Percentiles rank a stretch among this genome's conserved stretches.
Evolutionary conservation across 2,888 invertebrate genomes (phyloP).

Genomic region (Coelopa pilipes): DNA sequence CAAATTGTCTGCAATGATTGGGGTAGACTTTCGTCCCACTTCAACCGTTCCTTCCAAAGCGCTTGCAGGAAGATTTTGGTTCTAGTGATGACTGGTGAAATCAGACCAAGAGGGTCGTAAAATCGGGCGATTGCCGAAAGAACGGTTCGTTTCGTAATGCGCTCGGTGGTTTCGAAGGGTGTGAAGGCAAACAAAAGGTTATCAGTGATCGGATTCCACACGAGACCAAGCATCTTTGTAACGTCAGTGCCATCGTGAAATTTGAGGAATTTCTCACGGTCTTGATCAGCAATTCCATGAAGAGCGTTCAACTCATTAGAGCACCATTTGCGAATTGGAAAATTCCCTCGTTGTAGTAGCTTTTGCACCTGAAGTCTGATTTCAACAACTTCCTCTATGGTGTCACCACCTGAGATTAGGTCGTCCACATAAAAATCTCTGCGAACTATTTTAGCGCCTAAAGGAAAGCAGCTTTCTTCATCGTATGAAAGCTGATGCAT

Average conservation of each 20-base stretch:
- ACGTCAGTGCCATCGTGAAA: constrained; percentile 42
- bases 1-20: constrained; percentile 4
- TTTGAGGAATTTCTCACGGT: constrained; percentile 36
- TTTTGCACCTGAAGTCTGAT: constrained; percentile 32
- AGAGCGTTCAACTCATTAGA: constrained; percentile 33
- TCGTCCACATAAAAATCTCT: constrained; percentile 38
- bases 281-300: constrained; percentile 10
- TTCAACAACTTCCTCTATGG: constrained; percentile 25
- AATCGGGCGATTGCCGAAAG: constrained; percentile 31
- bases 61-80: too few species aligned
- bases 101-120: constrained; percentile 73
- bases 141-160: constrained; percentile 32
- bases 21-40: constrained; percentile 28
- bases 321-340: constrained; percentile 32
- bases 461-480: constrained; percentile 39
- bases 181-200: constrained; percentile 26
- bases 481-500: constrained; percentile 39
- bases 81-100: constrained; percentile 10
- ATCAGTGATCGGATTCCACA: constrained; percentile 28
- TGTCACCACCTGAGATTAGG: constrained; percentile 38
- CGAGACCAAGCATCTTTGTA: constrained; percentile 41
- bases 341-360: constrained; percentile 6
- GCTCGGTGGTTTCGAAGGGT: constrained; percentile 1
- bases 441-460: constrained; percentile 32
- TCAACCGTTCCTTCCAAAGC: constrained; percentile 25